phyloP scores from a whole-genome alignment of 2,888 invertebrate genomes.

The Ochlodes sylvanus region DNA sequence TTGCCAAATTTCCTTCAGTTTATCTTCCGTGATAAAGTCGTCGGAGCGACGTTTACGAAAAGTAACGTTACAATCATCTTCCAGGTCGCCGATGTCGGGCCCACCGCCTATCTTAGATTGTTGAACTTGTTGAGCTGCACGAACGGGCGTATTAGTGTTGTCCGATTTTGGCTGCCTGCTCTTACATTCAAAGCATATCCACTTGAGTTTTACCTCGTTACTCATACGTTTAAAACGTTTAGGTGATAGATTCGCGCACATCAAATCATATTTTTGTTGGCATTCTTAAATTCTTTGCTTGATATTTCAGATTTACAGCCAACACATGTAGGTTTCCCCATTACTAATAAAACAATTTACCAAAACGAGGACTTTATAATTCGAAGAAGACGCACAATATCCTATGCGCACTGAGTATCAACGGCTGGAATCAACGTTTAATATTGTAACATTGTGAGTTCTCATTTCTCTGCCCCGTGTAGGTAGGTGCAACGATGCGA shows the following conservation, averaged over 20 bases:
- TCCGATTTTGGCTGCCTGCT: slow-evolving; percentile 20
- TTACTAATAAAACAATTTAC: no score
- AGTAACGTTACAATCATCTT: neutral
- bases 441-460: no score
- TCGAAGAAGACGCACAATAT: no score
- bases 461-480: no score
- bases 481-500: no score
- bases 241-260: slow-evolving; percentile 5
- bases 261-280: neutral
- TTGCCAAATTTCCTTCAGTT: neutral
- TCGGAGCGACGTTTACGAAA: neutral
- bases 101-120: neutral
- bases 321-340: neutral
- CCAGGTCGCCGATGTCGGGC: neutral
- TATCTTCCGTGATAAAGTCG: neutral
- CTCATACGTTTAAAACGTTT: slow-evolving; percentile 15
- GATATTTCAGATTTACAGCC: slow-evolving; percentile 1
- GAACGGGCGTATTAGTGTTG: slow-evolving; percentile 24
- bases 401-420: no score
- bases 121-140: neutral
- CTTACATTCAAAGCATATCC: slow-evolving; percentile 27
- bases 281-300: neutral
- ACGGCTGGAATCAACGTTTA: no score
- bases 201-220: slow-evolving; percentile 9
- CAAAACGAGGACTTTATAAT: no score